Evolutionary conservation across 1,140 invertebrate species (phyloP).

Genomic region (Bombus turneri): DNA sequence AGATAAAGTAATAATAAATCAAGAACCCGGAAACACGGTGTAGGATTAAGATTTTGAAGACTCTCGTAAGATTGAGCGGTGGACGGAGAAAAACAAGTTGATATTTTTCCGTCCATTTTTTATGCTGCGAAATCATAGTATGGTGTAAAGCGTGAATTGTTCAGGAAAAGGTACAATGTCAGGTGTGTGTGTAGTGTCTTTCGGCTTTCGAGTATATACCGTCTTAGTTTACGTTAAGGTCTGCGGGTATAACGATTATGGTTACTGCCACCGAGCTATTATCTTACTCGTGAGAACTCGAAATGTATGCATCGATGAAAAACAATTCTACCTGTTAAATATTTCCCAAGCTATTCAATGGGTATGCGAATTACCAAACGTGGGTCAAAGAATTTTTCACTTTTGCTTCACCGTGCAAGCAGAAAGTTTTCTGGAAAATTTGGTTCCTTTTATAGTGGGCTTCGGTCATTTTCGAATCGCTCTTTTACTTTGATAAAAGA

Average conservation of each 20-base stretch:
- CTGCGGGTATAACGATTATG: constrained; percentile 30
- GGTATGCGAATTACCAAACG: not conserved
- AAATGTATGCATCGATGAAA: not conserved
- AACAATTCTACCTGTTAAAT: not conserved
- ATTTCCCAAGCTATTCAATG: not conserved
- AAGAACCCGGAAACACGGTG: not conserved
- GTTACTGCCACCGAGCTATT: constrained; percentile 15
- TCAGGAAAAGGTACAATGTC: not conserved
- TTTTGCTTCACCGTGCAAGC: not conserved
- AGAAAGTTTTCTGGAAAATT: not conserved
- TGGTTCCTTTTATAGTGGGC: not conserved
- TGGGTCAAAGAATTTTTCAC: not conserved
- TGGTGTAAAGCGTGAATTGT: not conserved
- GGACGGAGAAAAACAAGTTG: not conserved
- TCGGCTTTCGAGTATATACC: not conserved
- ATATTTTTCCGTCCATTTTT: not conserved
- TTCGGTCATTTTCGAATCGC: not conserved
- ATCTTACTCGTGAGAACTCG: constrained; percentile 7
- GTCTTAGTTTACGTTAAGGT: constrained; percentile 9
- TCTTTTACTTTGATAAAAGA: not conserved
- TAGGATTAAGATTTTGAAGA: not conserved
- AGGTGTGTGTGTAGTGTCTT: not conserved
- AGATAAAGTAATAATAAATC: not conserved
- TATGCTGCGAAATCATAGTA: not conserved
- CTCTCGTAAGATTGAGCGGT: not conserved